Conservation (phyloP, 2,113 vertebrate species). For the Macrotus californicus region DNA sequence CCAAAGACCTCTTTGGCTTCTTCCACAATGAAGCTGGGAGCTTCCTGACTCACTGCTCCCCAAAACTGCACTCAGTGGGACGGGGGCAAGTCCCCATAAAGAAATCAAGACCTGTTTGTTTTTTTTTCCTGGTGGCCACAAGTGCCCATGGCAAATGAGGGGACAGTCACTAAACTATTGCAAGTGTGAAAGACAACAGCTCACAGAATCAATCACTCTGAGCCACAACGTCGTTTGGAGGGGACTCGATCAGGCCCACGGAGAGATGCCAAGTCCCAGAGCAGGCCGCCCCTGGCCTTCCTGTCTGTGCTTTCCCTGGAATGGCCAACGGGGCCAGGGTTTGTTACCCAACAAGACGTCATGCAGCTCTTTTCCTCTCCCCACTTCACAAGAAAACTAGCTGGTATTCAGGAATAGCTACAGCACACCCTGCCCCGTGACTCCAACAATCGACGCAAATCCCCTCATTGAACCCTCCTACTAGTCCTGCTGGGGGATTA, state of each 20-base stretch:
- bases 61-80: neutral
- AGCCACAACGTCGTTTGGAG: neutral
- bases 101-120: neutral
- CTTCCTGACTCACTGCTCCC: neutral
- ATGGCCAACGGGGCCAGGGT: neutral
- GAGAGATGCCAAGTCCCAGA: neutral
- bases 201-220: neutral
- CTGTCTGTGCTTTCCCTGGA: neutral
- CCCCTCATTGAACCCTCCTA: neutral
- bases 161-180: neutral
- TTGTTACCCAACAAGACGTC: neutral
- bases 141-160: neutral
- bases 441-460: neutral
- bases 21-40: neutral
- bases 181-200: neutral
- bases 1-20: neutral
- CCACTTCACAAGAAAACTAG: neutral
- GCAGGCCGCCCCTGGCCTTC: neutral
- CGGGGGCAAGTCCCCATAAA: neutral
- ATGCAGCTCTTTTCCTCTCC: neutral
- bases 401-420: neutral
- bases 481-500: neutral
- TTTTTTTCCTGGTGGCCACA: neutral
- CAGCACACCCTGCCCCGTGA: neutral
- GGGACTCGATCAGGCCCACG: neutral